phyloP scores from a whole-genome alignment of 2,797 vertebrate species.

The Bovichtus variegatus region DNA sequence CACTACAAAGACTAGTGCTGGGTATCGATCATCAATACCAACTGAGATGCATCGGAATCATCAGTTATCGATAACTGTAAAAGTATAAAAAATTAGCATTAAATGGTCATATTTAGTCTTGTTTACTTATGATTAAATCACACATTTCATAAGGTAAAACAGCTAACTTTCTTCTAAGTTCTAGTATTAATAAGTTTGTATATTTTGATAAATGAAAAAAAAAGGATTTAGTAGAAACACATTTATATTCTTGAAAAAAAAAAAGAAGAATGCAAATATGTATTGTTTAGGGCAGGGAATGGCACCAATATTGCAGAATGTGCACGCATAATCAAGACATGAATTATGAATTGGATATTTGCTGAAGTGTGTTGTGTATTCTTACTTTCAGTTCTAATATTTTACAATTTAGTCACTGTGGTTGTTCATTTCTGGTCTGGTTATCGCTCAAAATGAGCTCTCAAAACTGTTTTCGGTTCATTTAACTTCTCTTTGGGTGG shows the following conservation, averaged over 20 bases:
- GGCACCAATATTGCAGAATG: not conserved
- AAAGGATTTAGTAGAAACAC: not conserved
- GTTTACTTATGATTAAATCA: not conserved
- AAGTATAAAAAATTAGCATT: not conserved
- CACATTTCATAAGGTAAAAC: not conserved
- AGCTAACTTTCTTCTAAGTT: not conserved
- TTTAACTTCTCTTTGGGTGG: not conserved
- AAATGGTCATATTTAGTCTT: not conserved
- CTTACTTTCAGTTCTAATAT: not conserved
- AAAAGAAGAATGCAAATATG: not conserved
- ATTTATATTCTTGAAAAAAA: not conserved
- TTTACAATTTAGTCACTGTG: not conserved
- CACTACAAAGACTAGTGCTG: not conserved
- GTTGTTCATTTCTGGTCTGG: not conserved
- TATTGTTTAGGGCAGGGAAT: not conserved
- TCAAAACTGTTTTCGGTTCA: not conserved
- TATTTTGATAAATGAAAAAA: not conserved
- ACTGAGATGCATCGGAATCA: not conserved
- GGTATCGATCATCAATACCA: not conserved
- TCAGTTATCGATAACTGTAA: not conserved
- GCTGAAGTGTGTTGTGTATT: not conserved
- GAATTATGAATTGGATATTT: not conserved
- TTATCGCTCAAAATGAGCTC: conserved; percentile 4
- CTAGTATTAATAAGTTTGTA: not conserved
- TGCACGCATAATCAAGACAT: not conserved